phyloP scores from a whole-genome alignment of 2,888 invertebrate genomes.

The Drosophila mulleri region DNA sequence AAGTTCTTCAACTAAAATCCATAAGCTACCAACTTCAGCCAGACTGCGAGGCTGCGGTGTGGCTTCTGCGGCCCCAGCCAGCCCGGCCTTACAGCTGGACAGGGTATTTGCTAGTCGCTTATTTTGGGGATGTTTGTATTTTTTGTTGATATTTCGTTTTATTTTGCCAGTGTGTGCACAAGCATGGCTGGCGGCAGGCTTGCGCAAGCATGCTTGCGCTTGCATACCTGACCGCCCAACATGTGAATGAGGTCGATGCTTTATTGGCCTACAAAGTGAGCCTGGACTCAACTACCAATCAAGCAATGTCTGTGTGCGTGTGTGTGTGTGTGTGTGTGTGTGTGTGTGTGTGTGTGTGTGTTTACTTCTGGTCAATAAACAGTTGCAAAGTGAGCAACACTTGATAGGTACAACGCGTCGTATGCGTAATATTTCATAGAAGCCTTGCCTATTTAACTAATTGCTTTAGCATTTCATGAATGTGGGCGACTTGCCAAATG shows the following conservation, averaged over 20 bases:
- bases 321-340: background rate
- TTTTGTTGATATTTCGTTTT: background rate
- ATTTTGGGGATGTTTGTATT: background rate
- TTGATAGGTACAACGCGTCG: constrained; percentile 21
- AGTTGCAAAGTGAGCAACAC: constrained; percentile 36
- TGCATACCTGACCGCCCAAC: constrained; percentile 20
- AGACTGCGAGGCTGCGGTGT: background rate
- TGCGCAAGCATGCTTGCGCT: constrained; percentile 43
- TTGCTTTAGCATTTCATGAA: background rate
- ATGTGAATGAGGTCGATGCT: constrained; percentile 21
- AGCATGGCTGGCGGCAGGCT: constrained; percentile 30
- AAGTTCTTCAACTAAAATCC: constrained; percentile 10
- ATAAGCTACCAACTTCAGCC: background rate
- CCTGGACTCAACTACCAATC: constrained; percentile 19
- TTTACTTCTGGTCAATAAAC: constrained; percentile 14
- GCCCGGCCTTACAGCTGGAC: background rate
- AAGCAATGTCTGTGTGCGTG: background rate
- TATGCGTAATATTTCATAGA: constrained; percentile 25
- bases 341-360: background rate
- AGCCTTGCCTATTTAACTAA: constrained; percentile 1
- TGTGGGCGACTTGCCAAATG: too few species aligned
- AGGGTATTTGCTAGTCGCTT: constrained; percentile 23
- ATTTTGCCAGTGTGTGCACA: constrained; percentile 13
- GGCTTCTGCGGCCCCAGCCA: background rate
- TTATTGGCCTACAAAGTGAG: constrained; percentile 17